A percentile compares a stretch with the other conserved stretches of the same genome.
Conservation (phyloP, 2,113 vertebrate genomes). For the Scopus umbretta region DNA sequence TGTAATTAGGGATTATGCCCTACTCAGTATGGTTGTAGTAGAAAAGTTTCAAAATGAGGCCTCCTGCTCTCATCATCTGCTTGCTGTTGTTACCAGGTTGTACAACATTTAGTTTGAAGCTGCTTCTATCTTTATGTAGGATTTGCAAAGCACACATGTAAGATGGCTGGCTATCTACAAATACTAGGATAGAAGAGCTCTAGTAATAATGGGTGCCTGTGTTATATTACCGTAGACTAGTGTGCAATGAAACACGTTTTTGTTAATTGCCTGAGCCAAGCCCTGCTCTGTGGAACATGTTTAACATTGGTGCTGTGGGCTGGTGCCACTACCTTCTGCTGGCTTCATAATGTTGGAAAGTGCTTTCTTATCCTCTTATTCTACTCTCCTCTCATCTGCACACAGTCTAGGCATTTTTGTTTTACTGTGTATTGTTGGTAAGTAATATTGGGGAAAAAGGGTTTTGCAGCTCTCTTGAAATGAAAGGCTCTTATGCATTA, state of each 20-base stretch:
- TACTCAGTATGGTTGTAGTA: not conserved
- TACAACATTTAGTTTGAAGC: not conserved
- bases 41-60: not conserved
- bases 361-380: not conserved
- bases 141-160: not conserved
- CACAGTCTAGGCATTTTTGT: not conserved
- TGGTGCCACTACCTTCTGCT: not conserved
- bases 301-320: not conserved
- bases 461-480: not conserved
- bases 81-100: not conserved
- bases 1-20: not conserved
- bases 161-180: not conserved
- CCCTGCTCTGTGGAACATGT: not conserved
- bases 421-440: not conserved
- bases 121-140: not conserved
- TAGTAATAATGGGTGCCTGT: rapidly evolving
- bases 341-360: not conserved
- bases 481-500: not conserved
- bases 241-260: not conserved
- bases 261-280: not conserved
- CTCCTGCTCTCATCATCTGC: not conserved
- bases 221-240: not conserved
- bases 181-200: not conserved
- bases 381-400: not conserved
- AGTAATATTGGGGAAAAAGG: not conserved